Evolutionary conservation across 1,140 invertebrate genomes (phyloP), one percentile per base, ranked within the genome.

Genomic region (Calliphora vicina): DNA sequence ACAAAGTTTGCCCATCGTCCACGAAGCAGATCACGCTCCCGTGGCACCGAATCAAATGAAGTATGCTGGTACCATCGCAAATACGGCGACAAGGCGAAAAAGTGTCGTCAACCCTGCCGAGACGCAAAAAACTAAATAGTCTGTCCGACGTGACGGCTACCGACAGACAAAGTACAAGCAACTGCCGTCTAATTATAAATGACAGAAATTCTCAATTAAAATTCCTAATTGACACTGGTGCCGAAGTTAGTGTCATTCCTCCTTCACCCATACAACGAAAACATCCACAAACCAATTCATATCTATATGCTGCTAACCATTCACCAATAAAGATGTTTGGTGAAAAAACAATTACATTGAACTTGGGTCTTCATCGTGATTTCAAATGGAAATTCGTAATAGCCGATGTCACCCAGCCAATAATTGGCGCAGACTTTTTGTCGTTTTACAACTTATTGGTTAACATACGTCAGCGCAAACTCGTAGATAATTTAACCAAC

Each of bases 361-460:
- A 91, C 80, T 74, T 91, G 1, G 88, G 87, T 8, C 74, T 87
- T 1, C 84, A 85, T 10, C 85, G 89, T 61, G 81, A 85, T n/a
- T 89, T 88, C 57, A 71, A 43, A 23, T 91, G 81, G 81, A 82
- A 27, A 89, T 92, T 91, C 74, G 85, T 90, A 13, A 83, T 92
- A 1, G 90, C 90, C 2, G 87, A 89, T 42, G 88, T 91, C 0
- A 72, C 80, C 0, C 86, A 87, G 45, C 86, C 91, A 1, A 91
- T 91, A 2, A 85, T 91, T 0, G 90, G 90, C 42, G 89, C 90
- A 4, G 90, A 91, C 81, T 90, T 91, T 73, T 82, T 91, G 6
- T 42, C 35, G 0, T 73, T 88, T 81, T 87, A 86, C 84, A 83
- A 85, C 1, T 80, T 91, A n/a, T 76, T 91, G 0, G 87, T 91